These are phyloP conservation scores for Campodea augens DNA, from an alignment of 1,140 invertebrate genomes.

Conservation along the genomic window DNA sequence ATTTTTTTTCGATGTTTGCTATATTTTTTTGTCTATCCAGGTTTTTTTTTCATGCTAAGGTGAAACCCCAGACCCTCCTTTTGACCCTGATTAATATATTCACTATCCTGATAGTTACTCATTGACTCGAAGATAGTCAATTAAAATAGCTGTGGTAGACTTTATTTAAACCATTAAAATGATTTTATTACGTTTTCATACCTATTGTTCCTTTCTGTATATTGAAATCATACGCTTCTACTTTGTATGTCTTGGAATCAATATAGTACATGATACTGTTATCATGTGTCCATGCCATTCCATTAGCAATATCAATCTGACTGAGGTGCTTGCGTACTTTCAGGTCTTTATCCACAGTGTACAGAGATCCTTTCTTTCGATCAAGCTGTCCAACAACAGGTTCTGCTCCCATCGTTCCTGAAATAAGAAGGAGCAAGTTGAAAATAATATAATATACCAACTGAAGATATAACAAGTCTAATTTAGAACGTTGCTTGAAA, in stretches of 20 bases:
- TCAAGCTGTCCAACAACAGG: background rate
- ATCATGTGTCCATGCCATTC: conserved; percentile 26
- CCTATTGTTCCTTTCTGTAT: conserved; percentile 21
- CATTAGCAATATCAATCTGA: conserved; percentile 26
- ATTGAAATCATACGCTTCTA: conserved; percentile 28
- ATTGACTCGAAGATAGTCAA: too few relatives aligned
- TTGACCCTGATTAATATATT: too few relatives aligned
- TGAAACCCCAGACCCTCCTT: too few relatives aligned
- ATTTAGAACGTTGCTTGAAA: too few relatives aligned
- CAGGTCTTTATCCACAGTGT: conserved; percentile 17
- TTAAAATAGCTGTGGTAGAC: too few relatives aligned
- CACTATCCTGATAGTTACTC: too few relatives aligned
- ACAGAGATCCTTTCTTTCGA: conserved; percentile 15
- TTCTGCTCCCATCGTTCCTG: background rate
- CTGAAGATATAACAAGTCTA: background rate
- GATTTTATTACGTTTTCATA: too few relatives aligned
- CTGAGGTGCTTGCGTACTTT: conserved; percentile 14
- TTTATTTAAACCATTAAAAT: too few relatives aligned
- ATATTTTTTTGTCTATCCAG: too few relatives aligned
- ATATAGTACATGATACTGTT: conserved; percentile 26
- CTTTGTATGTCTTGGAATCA: conserved; percentile 22
- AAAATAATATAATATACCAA: background rate
- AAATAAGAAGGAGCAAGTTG: too few relatives aligned
- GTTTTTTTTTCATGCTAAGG: too few relatives aligned
- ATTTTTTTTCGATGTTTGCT: too few relatives aligned